Evolutionary conservation across 1,140 invertebrate species (phyloP), one percentile per base, ranked within the genome.

Genomic region (Meloidogyne chitwoodi): DNA sequence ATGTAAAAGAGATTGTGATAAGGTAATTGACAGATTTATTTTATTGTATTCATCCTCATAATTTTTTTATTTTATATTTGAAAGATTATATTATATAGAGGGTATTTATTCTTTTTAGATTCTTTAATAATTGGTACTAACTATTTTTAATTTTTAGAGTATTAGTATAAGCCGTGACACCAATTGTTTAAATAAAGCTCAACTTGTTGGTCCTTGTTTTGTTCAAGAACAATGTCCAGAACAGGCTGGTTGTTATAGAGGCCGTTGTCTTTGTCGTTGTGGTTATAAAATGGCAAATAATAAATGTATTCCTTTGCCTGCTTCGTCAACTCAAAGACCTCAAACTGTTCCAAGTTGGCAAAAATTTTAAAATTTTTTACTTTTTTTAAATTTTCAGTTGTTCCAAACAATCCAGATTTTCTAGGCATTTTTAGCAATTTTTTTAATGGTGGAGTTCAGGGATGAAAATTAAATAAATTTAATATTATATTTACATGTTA

Each of bases 221-320:
- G 83, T 86, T 12, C 85, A 86, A 77, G 81, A 80, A 62, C 85
- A 86, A 73, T 86, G 85, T 48, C 85, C 85, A 1, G 75, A 79
- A 19, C 85, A 86, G 56, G 83, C 85, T 4, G 85, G 85, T 5
- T 86, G 85, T 64, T 86, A 86, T 64, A 73, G 85, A 22, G 85
- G 85, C 22, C 62, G 85, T 48, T 86, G 85, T 63, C 66, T 80
- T 66, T 86, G 85, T 76, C 73, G 84, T 19, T 86, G 84, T 74
- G 80, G 77, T 34, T 85, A 81, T 71, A 56, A 74, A 61, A 79
- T 78, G 74, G 68, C 74, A 38, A 34, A 75, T 24, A 83, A 77
- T 56, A 86, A 86, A 69, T 85, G 83, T 56, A 72, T 84, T 24
- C 74, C 78, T 64, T 27, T 85, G 48, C 80, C 81, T 27, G 34